Evolutionary conservation across 2,113 vertebrate genomes (phyloP), one percentile per base, ranked within the genome.

Genomic region (Climacteris rufus): DNA sequence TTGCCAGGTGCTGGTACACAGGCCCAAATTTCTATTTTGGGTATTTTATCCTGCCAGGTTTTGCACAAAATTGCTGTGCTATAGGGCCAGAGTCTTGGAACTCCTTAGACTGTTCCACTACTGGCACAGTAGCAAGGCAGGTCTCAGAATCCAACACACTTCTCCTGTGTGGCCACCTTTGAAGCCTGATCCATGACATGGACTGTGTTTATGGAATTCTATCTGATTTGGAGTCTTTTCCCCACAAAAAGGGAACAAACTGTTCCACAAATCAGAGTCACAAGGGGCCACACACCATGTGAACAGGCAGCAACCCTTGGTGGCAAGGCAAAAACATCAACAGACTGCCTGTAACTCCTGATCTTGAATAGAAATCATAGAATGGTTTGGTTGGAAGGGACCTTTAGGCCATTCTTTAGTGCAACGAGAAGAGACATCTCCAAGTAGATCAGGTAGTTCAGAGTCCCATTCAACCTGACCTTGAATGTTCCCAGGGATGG

Each of bases 91-190:
- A 83, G 15, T 33, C 44, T 50, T n/a, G 25, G 18, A 18, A 52
- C 11, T 40, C 25, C 14, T 23, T 23, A 22, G 28, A 17, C 6
- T 40, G 14, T 72, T 13, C 40, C 27, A 56, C 0, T 37, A 33
- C 27, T 13, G 16, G 25, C 3, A 11, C 15, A 76, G 25, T 3
- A 53, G 44, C 19, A 64, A 86, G n/a, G 31, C 24, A 83, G 15
- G 19, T 28, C 30, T 77, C 11, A 9, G 39, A 1, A 3, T 6
- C 8, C 7, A 9, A 27, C 0, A 2, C 0, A 0, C 5, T 12
- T 10, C n/a, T 87, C 33, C 54, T 39, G 10, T 17, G 16, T 7
- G 2, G 45, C 6, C 8, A 35, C 50, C 13, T 49, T 18, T 1
- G 0, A 84, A 84, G 45, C 3, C 27, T 66, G n/a, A 82, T 39